These are phyloP conservation scores for Saimiri boliviensis DNA, from an alignment of 2,113 vertebrate species.

Conservation along the genomic window DNA sequence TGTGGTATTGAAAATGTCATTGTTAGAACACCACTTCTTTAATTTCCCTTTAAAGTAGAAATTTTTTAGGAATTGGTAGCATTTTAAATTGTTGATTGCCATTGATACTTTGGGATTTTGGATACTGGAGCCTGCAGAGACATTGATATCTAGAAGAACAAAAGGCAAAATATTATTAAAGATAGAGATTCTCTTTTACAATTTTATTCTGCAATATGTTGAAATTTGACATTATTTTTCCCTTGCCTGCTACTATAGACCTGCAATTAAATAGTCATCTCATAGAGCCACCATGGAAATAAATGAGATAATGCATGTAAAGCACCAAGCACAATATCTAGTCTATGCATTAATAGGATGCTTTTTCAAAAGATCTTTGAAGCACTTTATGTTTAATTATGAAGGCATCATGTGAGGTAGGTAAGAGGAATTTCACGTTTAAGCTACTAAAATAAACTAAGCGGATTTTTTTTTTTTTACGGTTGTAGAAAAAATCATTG, in stretches of 20 bases:
- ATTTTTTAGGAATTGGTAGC: not conserved
- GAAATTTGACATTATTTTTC: slow-evolving; percentile 43
- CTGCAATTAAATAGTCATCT: slow-evolving; percentile 54
- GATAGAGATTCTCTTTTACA: slow-evolving; percentile 10
- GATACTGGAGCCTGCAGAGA: not conserved
- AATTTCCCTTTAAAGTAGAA: not conserved
- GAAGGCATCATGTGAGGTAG: not conserved
- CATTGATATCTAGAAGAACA: not conserved
- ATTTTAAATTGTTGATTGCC: not conserved
- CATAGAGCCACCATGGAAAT: slow-evolving; percentile 24
- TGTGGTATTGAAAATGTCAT: slow-evolving; percentile 6
- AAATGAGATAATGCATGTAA: slow-evolving; percentile 44
- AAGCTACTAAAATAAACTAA: slow-evolving; percentile 26
- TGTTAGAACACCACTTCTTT: not conserved
- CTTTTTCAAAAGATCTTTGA: slow-evolving; percentile 17
- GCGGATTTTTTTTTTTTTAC: not conserved
- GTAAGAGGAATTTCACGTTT: slow-evolving; percentile 25
- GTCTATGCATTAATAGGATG: not conserved
- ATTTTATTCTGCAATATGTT: slow-evolving; percentile 38
- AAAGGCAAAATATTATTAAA: slow-evolving; percentile 36
- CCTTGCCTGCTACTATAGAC: not conserved
- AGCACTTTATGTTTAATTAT: slow-evolving; percentile 24
- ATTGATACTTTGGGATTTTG: slow-evolving; percentile 44
- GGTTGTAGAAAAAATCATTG: slow-evolving; percentile 1
- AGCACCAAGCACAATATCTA: slow-evolving; percentile 13